Evolutionary conservation across 1,140 invertebrate species (phyloP).

Genomic region (Pachyrhynchus sulphureomaculatus): DNA sequence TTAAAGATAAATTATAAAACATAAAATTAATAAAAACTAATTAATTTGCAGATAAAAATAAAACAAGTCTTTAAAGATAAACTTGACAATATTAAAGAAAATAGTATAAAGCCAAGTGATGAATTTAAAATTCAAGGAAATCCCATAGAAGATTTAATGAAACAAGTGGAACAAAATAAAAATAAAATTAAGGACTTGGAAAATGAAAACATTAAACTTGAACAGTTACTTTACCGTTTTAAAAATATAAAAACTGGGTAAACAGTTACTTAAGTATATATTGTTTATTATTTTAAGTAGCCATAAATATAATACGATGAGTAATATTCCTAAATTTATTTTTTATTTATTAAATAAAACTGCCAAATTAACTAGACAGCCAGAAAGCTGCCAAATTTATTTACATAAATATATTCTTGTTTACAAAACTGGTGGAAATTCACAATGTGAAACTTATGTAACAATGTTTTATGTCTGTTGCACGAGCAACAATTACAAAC

Average conservation of each 20-base stretch:
- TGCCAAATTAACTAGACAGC: slow-evolving; percentile 36
- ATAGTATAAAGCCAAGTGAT: neutral
- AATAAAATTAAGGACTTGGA: slow-evolving; percentile 32
- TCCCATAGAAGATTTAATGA: slow-evolving; percentile 36
- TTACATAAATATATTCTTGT: slow-evolving; percentile 48
- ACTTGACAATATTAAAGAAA: neutral
- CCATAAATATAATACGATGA: neutral
- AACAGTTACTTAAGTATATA: neutral
- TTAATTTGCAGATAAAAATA: slow-evolving; percentile 2
- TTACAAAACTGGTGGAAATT: slow-evolving; percentile 49
- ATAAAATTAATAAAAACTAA: too few species aligned
- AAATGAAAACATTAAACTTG: slow-evolving; percentile 33
- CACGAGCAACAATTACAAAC: slow-evolving; percentile 39
- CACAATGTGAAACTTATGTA: slow-evolving; percentile 37
- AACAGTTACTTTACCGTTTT: slow-evolving; percentile 19
- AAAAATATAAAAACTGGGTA: slow-evolving; percentile 22
- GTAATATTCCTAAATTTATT: neutral
- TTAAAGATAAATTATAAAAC: too few species aligned
- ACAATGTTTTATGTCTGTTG: slow-evolving; percentile 36
- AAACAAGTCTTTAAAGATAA: neutral
- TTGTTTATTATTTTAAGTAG: neutral
- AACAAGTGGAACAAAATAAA: slow-evolving; percentile 39
- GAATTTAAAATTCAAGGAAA: slow-evolving; percentile 32
- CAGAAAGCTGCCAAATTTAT: slow-evolving; percentile 42
- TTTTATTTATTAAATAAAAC: neutral